These are phyloP conservation scores for Leptodactylus fallax DNA, from an alignment of 2,797 vertebrate species.

Conservation along the genomic window DNA sequence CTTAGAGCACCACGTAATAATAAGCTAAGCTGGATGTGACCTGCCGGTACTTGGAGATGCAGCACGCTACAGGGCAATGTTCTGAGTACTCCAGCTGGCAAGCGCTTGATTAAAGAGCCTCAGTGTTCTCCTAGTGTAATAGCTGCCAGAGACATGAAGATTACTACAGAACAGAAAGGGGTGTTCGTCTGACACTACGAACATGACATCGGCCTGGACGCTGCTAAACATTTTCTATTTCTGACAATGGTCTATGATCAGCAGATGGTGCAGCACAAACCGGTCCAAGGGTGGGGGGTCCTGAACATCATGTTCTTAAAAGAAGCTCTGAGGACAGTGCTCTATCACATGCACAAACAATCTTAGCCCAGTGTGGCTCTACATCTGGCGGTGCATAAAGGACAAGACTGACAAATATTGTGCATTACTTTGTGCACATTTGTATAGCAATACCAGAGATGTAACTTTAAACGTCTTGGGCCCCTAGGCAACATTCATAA, in stretches of 20 bases:
- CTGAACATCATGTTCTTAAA: conserved; percentile 35
- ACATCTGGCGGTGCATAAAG: neutral
- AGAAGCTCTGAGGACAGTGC: conserved; percentile 1
- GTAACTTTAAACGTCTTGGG: no score
- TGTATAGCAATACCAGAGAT: neutral
- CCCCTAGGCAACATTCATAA: no score
- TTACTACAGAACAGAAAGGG: conserved; percentile 14
- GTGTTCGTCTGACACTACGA: neutral
- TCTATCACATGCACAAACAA: neutral
- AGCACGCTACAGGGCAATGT: neutral
- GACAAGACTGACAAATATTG: neutral
- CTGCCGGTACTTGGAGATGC: neutral
- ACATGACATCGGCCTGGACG: neutral
- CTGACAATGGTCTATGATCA: conserved; percentile 2
- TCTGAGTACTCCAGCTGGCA: conserved; percentile 5
- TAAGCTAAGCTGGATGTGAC: neutral
- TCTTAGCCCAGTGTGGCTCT: neutral
- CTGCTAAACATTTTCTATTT: neutral
- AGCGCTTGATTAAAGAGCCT: conserved; percentile 16
- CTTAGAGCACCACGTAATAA: neutral
- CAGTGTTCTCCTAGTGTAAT: neutral
- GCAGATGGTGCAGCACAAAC: neutral
- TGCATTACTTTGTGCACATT: neutral
- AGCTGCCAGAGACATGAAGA: neutral
- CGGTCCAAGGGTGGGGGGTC: neutral